Evolutionary conservation across 2,888 invertebrate genomes (phyloP).

Genomic region (Lepeophtheirus nordmannii): DNA sequence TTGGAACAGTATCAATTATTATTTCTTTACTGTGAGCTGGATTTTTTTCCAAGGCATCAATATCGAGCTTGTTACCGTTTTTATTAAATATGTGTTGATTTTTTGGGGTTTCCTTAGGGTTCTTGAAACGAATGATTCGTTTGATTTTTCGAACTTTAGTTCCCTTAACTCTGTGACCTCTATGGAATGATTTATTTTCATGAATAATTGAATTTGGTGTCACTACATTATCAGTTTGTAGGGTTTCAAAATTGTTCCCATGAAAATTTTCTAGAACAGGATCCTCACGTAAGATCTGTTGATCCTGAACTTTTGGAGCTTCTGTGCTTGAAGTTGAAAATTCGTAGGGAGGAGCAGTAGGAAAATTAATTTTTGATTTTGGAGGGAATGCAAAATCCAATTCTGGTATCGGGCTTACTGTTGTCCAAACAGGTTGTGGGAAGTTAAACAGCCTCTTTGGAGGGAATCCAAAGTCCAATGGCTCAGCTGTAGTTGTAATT

Average conservation of each 20-base stretch:
- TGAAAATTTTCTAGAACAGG: background rate
- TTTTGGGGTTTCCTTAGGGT: background rate
- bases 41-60: background rate
- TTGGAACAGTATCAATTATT: background rate
- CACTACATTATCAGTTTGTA: background rate
- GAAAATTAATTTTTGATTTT: background rate
- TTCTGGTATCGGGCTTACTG: background rate
- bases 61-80: background rate
- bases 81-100: background rate
- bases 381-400: background rate
- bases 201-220: background rate
- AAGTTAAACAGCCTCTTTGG: background rate
- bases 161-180: background rate
- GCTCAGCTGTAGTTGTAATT: background rate
- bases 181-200: background rate
- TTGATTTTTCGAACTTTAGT: conserved; percentile 3
- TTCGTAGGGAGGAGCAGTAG: background rate
- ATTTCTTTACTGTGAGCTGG: background rate
- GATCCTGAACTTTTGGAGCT: no score
- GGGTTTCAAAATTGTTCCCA: background rate
- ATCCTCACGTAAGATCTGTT: no score
- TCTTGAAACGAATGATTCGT: background rate
- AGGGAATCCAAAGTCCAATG: conserved; percentile 1
- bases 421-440: background rate
- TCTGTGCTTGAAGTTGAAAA: background rate